Evolutionary conservation across 2,888 invertebrate species (phyloP).

Genomic region (Synergus gifuensis): DNA sequence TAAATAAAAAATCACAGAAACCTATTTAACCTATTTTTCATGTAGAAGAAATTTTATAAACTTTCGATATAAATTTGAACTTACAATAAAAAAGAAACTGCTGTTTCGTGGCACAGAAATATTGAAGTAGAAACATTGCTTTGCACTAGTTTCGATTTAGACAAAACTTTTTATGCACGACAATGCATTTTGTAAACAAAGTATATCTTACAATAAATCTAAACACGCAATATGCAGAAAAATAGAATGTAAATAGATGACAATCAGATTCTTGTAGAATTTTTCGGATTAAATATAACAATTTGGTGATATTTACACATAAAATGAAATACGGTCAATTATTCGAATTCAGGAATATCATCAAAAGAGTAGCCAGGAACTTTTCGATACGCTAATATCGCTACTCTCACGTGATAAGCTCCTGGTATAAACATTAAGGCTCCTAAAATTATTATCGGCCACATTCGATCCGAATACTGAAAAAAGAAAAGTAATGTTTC

Average conservation of each 20-base stretch:
- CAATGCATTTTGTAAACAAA: too few species aligned
- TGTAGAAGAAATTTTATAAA: too few species aligned
- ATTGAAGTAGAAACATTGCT: too few species aligned
- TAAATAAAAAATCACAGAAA: too few species aligned
- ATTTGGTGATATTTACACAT: not conserved
- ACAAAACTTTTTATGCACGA: too few species aligned
- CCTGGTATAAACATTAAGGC: constrained; percentile 94
- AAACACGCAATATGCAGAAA: not conserved
- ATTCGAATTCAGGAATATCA: constrained; percentile 94
- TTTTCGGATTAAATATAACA: not conserved
- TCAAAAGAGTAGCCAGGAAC: constrained; percentile 91
- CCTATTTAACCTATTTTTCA: too few species aligned
- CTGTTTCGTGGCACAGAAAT: too few species aligned
- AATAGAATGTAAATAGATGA: not conserved
- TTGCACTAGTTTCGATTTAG: too few species aligned
- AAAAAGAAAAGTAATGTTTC: constrained; percentile 61
- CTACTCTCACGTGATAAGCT: constrained; percentile 93
- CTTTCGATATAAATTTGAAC: too few species aligned
- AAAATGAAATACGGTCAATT: constrained; percentile 54
- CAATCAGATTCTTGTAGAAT: not conserved
- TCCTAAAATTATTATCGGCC: constrained; percentile 93
- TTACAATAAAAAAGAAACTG: too few species aligned
- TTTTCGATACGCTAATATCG: constrained; percentile 90
- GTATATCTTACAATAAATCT: not conserved
- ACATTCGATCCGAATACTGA: constrained; percentile 90